These are phyloP conservation scores for Melopsittacus undulatus DNA, from an alignment of 2,797 vertebrate genomes.

Conservation along the genomic window DNA sequence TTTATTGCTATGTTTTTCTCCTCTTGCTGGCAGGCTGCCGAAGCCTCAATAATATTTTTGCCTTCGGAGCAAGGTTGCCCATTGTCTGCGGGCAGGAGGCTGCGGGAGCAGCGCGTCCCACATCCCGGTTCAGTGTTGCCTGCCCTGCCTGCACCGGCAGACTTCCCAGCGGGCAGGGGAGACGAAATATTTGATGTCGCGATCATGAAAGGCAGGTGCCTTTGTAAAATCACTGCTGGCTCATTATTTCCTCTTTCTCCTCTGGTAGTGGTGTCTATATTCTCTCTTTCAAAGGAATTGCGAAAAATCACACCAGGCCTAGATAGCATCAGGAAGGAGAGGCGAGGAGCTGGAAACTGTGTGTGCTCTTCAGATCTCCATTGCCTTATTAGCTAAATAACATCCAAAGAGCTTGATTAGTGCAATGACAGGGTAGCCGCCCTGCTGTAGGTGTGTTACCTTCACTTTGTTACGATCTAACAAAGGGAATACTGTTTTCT, in stretches of 20 bases:
- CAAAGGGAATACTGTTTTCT: constrained; percentile 64
- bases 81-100: constrained; percentile 54
- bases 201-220: constrained; percentile 23
- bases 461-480: constrained; percentile 51
- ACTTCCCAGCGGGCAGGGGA: constrained; percentile 34
- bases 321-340: constrained; percentile 3
- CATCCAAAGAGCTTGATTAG: constrained; percentile 63
- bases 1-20: background rate
- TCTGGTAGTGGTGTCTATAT: background rate
- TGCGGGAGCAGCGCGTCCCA: background rate
- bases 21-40: constrained; percentile 45
- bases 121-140: background rate
- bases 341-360: constrained; percentile 42
- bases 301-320: constrained; percentile 65
- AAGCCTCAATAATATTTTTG: constrained; percentile 58
- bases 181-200: constrained; percentile 48
- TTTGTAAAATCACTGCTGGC: constrained; percentile 39
- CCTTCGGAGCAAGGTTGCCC: constrained; percentile 55
- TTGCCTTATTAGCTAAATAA: constrained; percentile 66
- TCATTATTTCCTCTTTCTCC: constrained; percentile 49
- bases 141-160: constrained; percentile 18
- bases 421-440: constrained; percentile 61
- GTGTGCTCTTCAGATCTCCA: constrained; percentile 62
- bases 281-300: constrained; percentile 43
- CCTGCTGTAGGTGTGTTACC: constrained; percentile 56